Conservation (phyloP, 1,140 invertebrate species). For the Eurosta solidaginis region DNA sequence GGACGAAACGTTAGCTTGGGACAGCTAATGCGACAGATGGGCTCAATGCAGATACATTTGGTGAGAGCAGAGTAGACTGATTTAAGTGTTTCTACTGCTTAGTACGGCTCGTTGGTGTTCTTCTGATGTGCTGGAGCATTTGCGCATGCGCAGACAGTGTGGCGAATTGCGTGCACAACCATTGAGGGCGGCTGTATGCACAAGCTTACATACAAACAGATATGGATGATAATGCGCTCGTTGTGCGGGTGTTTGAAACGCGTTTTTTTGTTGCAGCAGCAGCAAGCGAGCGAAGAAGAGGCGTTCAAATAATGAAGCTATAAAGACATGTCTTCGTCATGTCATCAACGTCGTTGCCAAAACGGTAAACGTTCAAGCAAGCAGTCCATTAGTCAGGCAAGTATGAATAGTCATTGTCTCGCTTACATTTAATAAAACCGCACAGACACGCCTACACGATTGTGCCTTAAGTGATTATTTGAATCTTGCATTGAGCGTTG, state of each 20-base stretch:
- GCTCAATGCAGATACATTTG: not conserved
- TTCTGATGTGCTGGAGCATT: constrained; percentile 35
- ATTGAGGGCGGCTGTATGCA: not conserved
- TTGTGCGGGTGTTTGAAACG: not conserved
- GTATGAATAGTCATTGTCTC: not conserved
- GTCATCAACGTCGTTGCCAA: constrained; percentile 10
- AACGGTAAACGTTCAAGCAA: constrained; percentile 47
- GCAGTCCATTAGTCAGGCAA: constrained; percentile 21
- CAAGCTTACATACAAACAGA: not conserved
- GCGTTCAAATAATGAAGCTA: constrained; percentile 52
- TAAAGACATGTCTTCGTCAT: constrained; percentile 57
- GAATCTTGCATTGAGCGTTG: not conserved
- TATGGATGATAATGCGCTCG: too few relatives aligned
- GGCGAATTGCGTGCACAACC: constrained; percentile 43
- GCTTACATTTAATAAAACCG: constrained; percentile 45
- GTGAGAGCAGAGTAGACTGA: not conserved
- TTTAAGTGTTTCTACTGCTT: not conserved
- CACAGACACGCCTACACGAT: constrained; percentile 31
- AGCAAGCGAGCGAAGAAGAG: not conserved
- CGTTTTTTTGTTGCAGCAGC: not conserved
- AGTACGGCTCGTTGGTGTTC: not conserved
- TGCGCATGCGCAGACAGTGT: constrained; percentile 45
- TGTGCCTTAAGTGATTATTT: not conserved
- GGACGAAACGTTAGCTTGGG: not conserved
- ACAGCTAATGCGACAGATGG: not conserved